These are phyloP conservation scores for Aphelinus atriplicis DNA, from an alignment of 1,140 invertebrate genomes.

Conservation along the genomic window DNA sequence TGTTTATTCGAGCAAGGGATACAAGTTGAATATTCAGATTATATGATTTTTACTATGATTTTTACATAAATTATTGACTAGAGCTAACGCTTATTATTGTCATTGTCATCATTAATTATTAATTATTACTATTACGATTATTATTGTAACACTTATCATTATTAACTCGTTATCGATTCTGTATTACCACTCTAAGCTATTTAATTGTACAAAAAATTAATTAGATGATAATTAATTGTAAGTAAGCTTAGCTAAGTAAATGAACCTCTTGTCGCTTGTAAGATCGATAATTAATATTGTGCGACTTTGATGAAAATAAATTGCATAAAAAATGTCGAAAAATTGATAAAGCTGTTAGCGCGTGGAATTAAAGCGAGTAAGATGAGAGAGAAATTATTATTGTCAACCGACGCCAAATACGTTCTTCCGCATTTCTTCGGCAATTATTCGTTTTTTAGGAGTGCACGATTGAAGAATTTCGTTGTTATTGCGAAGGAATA, in stretches of 20 bases:
- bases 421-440: constrained; percentile 41
- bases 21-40: constrained; percentile 36
- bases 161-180: constrained; percentile 49
- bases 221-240: constrained; percentile 40
- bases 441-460: constrained; percentile 34
- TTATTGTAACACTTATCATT: constrained; percentile 48
- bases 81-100: constrained; percentile 46
- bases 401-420: constrained; percentile 40
- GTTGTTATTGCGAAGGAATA: constrained; percentile 19
- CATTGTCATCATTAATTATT: constrained; percentile 45
- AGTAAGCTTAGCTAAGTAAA: constrained; percentile 40
- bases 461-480: constrained; percentile 39
- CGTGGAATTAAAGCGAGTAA: constrained; percentile 25
- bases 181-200: constrained; percentile 46
- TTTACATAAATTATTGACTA: constrained; percentile 42
- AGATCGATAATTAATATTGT: constrained; percentile 37
- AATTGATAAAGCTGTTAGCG: constrained; percentile 34
- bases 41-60: constrained; percentile 26
- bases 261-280: constrained; percentile 34
- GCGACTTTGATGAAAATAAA: constrained; percentile 31
- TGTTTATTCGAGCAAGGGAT: constrained; percentile 29
- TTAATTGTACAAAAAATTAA: constrained; percentile 50
- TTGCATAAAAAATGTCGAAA: constrained; percentile 27
- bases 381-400: constrained; percentile 32
- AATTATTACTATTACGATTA: constrained; percentile 42